These are phyloP conservation scores for Athene cunicularia DNA, from an alignment of 2,113 vertebrate species.

Conservation along the genomic window DNA sequence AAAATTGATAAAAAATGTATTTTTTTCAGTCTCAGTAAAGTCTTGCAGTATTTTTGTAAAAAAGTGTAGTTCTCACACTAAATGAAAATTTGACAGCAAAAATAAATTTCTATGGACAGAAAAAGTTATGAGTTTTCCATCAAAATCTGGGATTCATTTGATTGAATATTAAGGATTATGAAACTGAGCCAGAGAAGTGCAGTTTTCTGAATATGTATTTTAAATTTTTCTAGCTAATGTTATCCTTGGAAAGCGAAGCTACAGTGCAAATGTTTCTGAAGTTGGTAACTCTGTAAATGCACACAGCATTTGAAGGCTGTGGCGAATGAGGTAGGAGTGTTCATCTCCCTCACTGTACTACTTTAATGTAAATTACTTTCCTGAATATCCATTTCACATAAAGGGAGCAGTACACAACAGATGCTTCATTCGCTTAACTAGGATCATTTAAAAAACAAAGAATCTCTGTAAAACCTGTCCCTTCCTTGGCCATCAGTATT, in stretches of 20 bases:
- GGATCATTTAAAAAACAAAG: not conserved
- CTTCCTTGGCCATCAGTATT: not conserved
- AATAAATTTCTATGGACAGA: not conserved
- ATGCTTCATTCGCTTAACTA: not conserved
- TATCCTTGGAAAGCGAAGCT: not conserved
- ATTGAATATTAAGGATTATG: not conserved
- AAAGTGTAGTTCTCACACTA: not conserved
- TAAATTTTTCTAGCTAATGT: not conserved
- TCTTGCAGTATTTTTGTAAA: not conserved
- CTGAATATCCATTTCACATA: not conserved
- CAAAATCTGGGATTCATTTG: not conserved
- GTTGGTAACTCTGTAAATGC: not conserved
- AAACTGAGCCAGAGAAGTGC: not conserved
- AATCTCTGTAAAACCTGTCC: not conserved
- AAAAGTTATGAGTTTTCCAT: not conserved
- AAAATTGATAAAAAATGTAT: not conserved
- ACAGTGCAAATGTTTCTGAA: not conserved
- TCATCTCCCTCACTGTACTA: not conserved
- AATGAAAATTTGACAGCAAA: not conserved
- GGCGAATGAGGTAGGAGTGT: constrained; percentile 26
- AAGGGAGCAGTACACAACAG: not conserved
- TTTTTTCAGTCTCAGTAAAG: not conserved
- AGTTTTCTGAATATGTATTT: not conserved
- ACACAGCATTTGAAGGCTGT: not conserved
- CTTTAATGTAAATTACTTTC: constrained; percentile 13